A percentile compares a stretch with the other conserved stretches of the same genome.
Evolutionary conservation across 2,888 invertebrate species (phyloP).

Genomic region (Noctuana brunneofusca): DNA sequence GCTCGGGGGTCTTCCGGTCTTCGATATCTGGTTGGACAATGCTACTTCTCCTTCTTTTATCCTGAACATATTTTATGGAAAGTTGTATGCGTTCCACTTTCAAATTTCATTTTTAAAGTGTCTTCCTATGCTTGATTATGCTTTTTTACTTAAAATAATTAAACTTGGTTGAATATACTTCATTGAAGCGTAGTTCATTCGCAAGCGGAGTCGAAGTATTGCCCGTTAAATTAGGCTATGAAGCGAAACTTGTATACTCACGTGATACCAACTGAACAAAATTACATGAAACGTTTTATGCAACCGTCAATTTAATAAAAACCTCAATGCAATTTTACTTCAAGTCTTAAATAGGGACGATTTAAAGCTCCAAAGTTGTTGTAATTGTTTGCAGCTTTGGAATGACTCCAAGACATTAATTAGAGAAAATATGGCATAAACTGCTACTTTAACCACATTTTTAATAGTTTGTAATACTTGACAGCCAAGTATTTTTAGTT

Average conservation of each 20-base stretch:
- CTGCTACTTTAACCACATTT: background rate
- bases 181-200: background rate
- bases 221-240: background rate
- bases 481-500: too few species aligned
- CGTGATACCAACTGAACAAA: background rate
- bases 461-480: background rate
- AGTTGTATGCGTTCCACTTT: too few species aligned
- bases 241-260: too few species aligned
- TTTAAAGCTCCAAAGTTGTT: slow-evolving; percentile 10
- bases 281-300: background rate
- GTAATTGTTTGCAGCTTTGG: slow-evolving; percentile 9
- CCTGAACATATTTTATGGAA: too few species aligned
- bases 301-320: background rate
- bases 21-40: too few species aligned
- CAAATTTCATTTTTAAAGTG: too few species aligned
- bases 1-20: too few species aligned
- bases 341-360: background rate
- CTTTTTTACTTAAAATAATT: background rate
- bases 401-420: slow-evolving; percentile 20
- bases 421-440: slow-evolving; percentile 14
- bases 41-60: too few species aligned
- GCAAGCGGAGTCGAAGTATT: too few species aligned
- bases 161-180: too few species aligned
- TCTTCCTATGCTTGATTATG: background rate
- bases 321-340: background rate